Evolutionary conservation across 2,113 vertebrate species (phyloP).

Genomic region (Chrysochloris asiatica): DNA sequence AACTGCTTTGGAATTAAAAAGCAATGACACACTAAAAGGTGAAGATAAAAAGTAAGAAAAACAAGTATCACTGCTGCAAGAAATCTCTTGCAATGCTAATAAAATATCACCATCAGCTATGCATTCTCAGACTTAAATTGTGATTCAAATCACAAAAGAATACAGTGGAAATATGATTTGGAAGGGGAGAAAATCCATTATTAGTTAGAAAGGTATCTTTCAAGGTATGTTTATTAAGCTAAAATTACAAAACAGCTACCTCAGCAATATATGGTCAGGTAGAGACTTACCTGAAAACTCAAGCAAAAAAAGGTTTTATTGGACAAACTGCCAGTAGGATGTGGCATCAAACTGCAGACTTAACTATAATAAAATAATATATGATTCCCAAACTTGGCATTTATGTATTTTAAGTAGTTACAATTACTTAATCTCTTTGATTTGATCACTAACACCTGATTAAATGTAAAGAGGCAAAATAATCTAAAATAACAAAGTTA

Average conservation of each 20-base stretch:
- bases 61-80: not conserved
- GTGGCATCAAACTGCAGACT: conserved; percentile 13
- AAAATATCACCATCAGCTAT: not conserved
- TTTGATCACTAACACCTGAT: conserved; percentile 14
- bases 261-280: not conserved
- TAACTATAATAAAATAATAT: conserved; percentile 31
- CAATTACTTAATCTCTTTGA: conserved; percentile 18
- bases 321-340: not conserved
- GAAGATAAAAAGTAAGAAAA: conserved; percentile 16
- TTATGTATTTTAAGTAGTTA: not conserved
- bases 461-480: conserved; percentile 30
- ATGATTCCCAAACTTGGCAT: conserved; percentile 15
- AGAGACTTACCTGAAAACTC: conserved; percentile 9
- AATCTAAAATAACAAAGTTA: not conserved
- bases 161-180: not conserved
- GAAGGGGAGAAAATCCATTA: not conserved
- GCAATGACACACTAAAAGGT: not conserved
- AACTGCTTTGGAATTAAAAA: conserved; percentile 36
- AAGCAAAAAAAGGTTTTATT: conserved; percentile 1
- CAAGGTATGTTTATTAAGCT: not conserved
- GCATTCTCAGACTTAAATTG: not conserved
- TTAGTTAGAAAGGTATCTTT: not conserved
- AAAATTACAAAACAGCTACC: no score
- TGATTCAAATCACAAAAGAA: not conserved
- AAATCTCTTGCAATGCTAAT: conserved; percentile 1